Percentiles rank a stretch among this genome's conserved stretches.
Evolutionary conservation across 2,113 vertebrate genomes (phyloP).

Genomic region (Barnardius zonarius): DNA sequence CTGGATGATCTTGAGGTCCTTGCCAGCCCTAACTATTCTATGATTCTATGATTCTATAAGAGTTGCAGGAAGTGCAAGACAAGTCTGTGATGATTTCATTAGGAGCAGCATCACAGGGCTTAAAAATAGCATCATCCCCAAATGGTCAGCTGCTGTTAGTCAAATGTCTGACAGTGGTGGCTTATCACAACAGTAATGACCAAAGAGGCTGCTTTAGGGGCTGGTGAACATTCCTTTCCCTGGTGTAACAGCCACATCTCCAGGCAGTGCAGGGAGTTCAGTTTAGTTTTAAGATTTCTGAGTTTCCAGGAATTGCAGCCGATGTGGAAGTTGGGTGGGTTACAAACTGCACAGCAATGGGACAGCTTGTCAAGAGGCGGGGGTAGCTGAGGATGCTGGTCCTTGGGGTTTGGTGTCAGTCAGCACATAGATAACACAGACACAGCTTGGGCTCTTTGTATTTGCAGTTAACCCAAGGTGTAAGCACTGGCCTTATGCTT

Average conservation of each 20-base stretch:
- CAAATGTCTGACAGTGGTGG: not conserved
- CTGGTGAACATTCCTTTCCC: not conserved
- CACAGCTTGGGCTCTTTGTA: not conserved
- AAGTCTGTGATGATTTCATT: not conserved
- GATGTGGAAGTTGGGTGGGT: not conserved
- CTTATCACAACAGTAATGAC: not conserved
- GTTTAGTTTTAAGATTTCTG: not conserved
- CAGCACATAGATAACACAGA: not conserved
- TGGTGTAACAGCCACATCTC: not conserved
- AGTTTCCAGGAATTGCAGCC: not conserved
- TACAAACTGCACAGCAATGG: too few relatives aligned
- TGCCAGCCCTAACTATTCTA: too few relatives aligned
- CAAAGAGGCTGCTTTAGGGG: not conserved
- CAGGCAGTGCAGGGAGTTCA: not conserved
- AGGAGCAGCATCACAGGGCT: not conserved
- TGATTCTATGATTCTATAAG: too few relatives aligned
- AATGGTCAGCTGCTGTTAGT: not conserved
- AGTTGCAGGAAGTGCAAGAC: not conserved
- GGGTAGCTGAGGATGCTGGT: not conserved
- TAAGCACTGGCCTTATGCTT: not conserved
- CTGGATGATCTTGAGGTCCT: too few relatives aligned
- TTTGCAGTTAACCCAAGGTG: not conserved
- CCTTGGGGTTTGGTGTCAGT: not conserved
- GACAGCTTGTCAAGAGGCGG: not conserved
- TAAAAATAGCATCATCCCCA: slow-evolving; percentile 2